Base-by-base conservation (phyloP, 2,888 invertebrate genomes). In the Drosophila meridiana region DNA sequence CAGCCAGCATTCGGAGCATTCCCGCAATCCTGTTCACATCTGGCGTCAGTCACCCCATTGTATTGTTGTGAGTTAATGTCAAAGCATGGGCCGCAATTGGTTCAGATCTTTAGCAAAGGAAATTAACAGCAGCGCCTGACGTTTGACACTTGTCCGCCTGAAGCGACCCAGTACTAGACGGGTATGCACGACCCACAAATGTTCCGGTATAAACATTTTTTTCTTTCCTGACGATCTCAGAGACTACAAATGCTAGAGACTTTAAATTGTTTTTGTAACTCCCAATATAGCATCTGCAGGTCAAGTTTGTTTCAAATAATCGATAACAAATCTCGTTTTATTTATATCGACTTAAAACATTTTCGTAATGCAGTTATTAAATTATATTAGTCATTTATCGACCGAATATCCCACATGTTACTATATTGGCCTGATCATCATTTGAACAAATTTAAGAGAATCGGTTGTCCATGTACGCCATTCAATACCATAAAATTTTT, bases 71-170 rank as follows among this genome's bases (percentile, higher is more conserved):
- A 76, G 76, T 73, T 83, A 79, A 76, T 81, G 69, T 71, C 83
- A 83, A 81, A 80, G 83, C 73, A 75, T 69, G 75, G 71, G 62
- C 66, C 68, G 63, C 78, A 80, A 82, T 82, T 78, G 83, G 80
- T 52, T 64, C 34, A 52, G 57, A 59, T 72, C 73, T 56, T 56
- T 68, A 56, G 64, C 42, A 73, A 52, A 65, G 48, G 48, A 73
- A 62, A 76, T 76, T 76, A 72, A 76, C 72, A 72, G 26, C 52
- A 28, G 32, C 20, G 36, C 50, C 36, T 14, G 52, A 76, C 56
- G 55, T 60, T 75, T 60, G 71, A n/a, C 71, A 76, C 63, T 69
- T 58, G 63, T 43, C 40, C 7, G 32, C 56, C 34, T 5, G 30
- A 4, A 28, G 30, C 14, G 42, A 32, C 30, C 36, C n/a, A 55